Percentiles rank a stretch among this genome's conserved stretches.
These are phyloP conservation scores for Macroteleia sp. DNA, from an alignment of 2,888 invertebrate species.

Conservation along the genomic window DNA sequence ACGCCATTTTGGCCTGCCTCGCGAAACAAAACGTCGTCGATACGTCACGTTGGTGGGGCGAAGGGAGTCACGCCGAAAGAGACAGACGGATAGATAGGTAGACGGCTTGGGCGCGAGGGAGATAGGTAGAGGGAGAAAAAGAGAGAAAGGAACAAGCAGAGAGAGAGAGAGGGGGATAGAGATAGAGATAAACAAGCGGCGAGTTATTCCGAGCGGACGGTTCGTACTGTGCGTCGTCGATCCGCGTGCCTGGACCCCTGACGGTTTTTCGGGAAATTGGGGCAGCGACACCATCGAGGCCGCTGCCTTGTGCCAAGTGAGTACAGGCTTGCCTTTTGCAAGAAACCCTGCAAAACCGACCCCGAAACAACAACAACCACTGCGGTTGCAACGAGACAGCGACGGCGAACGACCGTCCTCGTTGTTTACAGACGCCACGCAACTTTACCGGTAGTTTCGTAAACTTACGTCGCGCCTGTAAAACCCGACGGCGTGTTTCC, in stretches of 20 bases:
- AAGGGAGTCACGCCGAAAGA: not conserved
- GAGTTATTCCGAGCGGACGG: constrained; percentile 49
- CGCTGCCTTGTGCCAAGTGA: constrained; percentile 53
- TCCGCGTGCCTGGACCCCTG: constrained; percentile 39
- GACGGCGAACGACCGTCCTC: no score
- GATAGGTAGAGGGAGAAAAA: not conserved
- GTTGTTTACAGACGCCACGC: no score
- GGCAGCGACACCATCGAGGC: constrained; percentile 31
- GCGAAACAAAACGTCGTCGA: constrained; percentile 46
- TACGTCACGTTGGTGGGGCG: constrained; percentile 27
- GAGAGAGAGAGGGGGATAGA: constrained; percentile 22
- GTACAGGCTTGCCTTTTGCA: constrained; percentile 44
- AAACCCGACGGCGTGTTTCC: no score
- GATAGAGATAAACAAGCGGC: constrained; percentile 54
- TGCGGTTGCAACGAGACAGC: not conserved
- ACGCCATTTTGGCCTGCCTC: constrained; percentile 51
- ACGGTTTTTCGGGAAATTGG: constrained; percentile 32
- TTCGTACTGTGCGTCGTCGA: constrained; percentile 44
- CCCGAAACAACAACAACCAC: no score
- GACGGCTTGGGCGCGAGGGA: constrained; percentile 3
- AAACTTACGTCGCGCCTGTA: no score
- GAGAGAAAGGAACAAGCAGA: not conserved
- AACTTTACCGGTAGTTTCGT: no score
- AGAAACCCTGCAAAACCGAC: not conserved
- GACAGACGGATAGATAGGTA: constrained; percentile 9